Evolutionary conservation across 2,888 invertebrate species (phyloP).

Genomic region (Leptopterna dolabrata): DNA sequence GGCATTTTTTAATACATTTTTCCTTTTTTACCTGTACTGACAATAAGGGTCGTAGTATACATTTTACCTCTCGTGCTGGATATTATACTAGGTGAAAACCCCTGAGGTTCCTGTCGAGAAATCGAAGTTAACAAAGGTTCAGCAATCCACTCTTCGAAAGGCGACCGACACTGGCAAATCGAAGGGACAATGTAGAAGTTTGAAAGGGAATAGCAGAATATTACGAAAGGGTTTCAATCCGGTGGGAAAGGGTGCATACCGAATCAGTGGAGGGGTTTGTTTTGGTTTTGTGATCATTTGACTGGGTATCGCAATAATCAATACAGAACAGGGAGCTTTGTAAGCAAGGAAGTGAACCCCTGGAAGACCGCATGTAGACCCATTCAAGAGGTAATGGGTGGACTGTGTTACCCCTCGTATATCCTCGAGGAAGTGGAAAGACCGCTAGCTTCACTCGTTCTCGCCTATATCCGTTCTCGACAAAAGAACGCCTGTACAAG

Average conservation of each 20-base stretch:
- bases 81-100: too few relatives aligned
- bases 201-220: neutral
- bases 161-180: neutral
- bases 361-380: neutral
- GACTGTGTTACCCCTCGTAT: neutral
- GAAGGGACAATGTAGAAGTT: neutral
- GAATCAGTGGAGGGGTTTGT: neutral
- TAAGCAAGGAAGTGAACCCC: neutral
- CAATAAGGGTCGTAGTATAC: too few relatives aligned
- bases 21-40: too few relatives aligned
- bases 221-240: neutral
- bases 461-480: neutral
- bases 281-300: slow-evolving; percentile 11
- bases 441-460: neutral
- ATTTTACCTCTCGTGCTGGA: too few relatives aligned
- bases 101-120: neutral
- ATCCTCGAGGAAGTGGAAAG: neutral
- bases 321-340: slow-evolving; percentile 11
- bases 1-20: too few relatives aligned
- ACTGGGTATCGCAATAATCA: slow-evolving; percentile 9
- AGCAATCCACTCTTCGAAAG: neutral
- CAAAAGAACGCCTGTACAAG: neutral
- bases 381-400: neutral
- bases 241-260: slow-evolving; percentile 18
- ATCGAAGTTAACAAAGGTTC: neutral